phyloP scores from a whole-genome alignment of 2,113 vertebrate genomes.

The Apteryx owenii region DNA sequence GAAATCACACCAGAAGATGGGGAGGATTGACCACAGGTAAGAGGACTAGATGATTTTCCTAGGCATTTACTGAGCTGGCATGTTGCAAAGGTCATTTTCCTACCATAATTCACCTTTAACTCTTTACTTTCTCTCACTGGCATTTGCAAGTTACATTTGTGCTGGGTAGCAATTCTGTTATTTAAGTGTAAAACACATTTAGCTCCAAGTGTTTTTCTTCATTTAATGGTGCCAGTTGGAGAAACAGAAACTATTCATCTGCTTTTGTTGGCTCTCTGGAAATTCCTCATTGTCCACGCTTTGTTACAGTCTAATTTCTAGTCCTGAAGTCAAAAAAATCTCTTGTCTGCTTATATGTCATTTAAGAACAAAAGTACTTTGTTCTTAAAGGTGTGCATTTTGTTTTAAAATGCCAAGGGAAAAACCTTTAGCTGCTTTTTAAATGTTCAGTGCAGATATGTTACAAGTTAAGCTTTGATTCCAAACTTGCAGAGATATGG shows the following conservation, averaged over 20 bases:
- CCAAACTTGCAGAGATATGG: neutral
- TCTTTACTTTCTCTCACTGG: constrained; percentile 69
- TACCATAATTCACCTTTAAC: constrained; percentile 42
- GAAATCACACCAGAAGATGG: constrained; percentile 96
- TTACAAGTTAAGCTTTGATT: constrained; percentile 15
- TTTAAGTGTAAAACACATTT: neutral
- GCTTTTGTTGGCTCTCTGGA: constrained; percentile 39
- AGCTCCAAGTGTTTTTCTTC: neutral
- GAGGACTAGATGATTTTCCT: constrained; percentile 71
- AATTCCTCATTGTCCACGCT: constrained; percentile 33
- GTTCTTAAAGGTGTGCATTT: constrained; percentile 46
- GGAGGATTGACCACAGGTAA: constrained; percentile 98
- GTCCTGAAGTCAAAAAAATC: neutral
- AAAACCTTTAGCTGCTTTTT: neutral
- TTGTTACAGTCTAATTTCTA: neutral
- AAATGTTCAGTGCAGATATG: neutral
- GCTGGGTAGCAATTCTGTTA: neutral
- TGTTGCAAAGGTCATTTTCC: constrained; percentile 70
- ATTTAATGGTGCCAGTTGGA: constrained; percentile 62
- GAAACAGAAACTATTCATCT: constrained; percentile 52
- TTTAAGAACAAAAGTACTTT: constrained; percentile 56
- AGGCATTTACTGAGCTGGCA: constrained; percentile 72
- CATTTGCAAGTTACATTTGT: constrained; percentile 7
- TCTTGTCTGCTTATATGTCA: constrained; percentile 14
- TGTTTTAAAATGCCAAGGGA: neutral